Base-by-base conservation (phyloP, 2,888 invertebrate genomes). In the Trichacis sp. region DNA sequence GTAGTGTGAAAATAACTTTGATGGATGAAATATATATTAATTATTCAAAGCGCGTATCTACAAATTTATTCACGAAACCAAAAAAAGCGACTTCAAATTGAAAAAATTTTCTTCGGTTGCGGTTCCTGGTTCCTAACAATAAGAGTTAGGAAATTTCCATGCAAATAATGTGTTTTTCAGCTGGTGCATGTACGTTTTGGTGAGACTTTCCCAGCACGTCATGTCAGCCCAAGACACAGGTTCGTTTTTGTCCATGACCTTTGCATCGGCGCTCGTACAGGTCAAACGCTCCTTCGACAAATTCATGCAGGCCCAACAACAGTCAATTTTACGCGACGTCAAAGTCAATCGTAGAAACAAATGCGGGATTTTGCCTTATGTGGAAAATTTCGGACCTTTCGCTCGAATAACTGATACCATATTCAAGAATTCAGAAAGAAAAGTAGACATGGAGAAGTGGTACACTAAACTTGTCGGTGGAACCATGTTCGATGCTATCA, bases 381-480 rank as follows among this genome's bases (percentile, higher is more conserved):
- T 97, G 29, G 90, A 91, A 62, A 95, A 95, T 85, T 93, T 97
- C 85, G 96, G 95, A 87, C 89, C 78, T 73, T 94, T 98, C 86
- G 93, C 95, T 11, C 88, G 88, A 72, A 93, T 92, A 54, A 92
- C 96, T 12, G 98, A 98, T 85, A 89, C 88, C 60, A 93, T 97
- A 68, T 95, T 98, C 83, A 89, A 90, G 65, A 92, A 91, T 77
- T 93, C 95, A 29, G 94, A 94, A 70, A 88, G 97, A 52, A 90
- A 95, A 74, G 92, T 93, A 1, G 97, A 97, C 85, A 88, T 97
- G 72, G 96, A 97, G 81, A 95, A 96, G 80, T 96, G 96, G 94
- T 94, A 94, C 83, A 88, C 89, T 29, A 88, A 92, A 83, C 86
- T 96, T 74, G 91, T 95, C n/a, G 33, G 33, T n/a, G 88, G 88